Percentiles rank a stretch among this genome's conserved stretches.
Conservation (phyloP, 2,797 vertebrate species). For the Merluccius polli region DNA sequence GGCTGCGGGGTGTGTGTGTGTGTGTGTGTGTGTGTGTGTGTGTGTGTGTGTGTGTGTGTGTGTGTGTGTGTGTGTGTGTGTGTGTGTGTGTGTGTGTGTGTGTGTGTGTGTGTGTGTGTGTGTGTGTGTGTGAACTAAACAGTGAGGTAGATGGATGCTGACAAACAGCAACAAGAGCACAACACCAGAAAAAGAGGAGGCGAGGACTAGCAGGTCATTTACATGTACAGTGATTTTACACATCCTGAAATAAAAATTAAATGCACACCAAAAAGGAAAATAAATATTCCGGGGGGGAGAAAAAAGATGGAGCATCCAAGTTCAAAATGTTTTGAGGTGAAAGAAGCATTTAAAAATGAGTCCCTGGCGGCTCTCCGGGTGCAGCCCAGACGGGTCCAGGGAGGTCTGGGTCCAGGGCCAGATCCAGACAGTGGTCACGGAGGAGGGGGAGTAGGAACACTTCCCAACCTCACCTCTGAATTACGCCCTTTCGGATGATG, state of each 20-base stretch:
- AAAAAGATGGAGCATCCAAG: too few species aligned
- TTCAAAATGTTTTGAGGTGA: too few species aligned
- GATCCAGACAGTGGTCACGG: not conserved
- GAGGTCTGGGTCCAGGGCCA: too few species aligned
- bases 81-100: too few species aligned
- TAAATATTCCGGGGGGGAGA: not conserved
- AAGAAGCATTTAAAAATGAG: too few species aligned
- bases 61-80: too few species aligned
- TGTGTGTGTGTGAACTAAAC: conserved; percentile 47
- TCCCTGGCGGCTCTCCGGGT: not conserved
- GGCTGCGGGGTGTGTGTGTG: too few species aligned
- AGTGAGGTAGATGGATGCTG: conserved; percentile 99
- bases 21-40: too few species aligned
- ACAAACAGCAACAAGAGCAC: conserved; percentile 68
- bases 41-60: too few species aligned
- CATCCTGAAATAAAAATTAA: not conserved
- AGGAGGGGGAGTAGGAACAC: not conserved
- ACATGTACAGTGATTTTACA: conserved; percentile 4
- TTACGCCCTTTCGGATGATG: not conserved
- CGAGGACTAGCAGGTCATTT: not conserved
- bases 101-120: not conserved
- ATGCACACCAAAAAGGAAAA: not conserved
- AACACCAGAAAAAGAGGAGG: conserved; percentile 64
- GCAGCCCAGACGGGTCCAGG: not conserved
- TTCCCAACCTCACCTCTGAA: not conserved